A percentile compares a stretch with the other conserved stretches of the same genome.
Evolutionary conservation across 2,113 vertebrate species (phyloP).

Genomic region (Chaetura pelagica): DNA sequence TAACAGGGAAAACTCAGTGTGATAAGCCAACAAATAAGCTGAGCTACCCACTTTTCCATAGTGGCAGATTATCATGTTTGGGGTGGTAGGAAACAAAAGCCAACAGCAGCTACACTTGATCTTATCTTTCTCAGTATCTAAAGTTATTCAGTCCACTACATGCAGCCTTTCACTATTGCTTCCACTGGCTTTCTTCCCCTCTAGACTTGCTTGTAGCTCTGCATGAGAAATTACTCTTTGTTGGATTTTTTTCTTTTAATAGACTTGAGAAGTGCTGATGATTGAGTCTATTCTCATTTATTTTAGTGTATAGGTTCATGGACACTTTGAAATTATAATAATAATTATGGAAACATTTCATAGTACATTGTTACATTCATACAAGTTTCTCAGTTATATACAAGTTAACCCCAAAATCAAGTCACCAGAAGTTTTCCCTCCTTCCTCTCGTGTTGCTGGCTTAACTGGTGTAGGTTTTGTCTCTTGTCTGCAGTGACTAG

Average conservation of each 20-base stretch:
- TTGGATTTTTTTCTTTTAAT: too few species aligned
- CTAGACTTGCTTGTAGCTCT: background rate
- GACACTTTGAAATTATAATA: background rate
- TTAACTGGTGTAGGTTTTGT: background rate
- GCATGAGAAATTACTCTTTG: background rate
- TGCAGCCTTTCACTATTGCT: background rate
- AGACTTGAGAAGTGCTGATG: background rate
- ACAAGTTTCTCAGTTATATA: background rate
- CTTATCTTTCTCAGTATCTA: background rate
- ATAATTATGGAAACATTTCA: background rate
- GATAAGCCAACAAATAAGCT: background rate
- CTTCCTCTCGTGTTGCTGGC: background rate
- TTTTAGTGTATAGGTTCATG: background rate
- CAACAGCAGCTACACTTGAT: background rate
- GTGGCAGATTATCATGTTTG: background rate
- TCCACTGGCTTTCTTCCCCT: background rate
- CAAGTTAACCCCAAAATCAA: background rate
- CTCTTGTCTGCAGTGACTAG: background rate
- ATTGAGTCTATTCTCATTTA: accelerated
- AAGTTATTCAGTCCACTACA: background rate
- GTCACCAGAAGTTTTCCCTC: background rate
- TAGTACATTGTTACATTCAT: background rate
- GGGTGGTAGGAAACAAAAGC: background rate
- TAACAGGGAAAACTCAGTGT: background rate
- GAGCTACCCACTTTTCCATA: background rate